Evolutionary conservation across 2,113 vertebrate species (phyloP).

Genomic region (Leiothrix lutea): DNA sequence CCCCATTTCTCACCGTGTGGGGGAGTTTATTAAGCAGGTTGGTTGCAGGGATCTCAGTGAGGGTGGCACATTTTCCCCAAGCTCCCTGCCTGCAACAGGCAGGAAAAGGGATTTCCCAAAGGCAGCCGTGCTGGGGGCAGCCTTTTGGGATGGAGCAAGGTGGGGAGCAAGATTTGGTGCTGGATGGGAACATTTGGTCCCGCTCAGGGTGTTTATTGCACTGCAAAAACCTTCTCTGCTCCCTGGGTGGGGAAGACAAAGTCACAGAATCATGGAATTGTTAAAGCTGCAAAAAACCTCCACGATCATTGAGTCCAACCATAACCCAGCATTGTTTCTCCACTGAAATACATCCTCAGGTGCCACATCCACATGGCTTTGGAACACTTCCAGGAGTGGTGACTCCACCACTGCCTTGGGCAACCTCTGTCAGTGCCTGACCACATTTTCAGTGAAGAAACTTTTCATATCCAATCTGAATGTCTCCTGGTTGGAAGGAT

Average conservation of each 20-base stretch:
- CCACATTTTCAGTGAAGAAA: background rate
- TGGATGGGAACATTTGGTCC: rapidly evolving
- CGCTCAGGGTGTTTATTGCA: background rate
- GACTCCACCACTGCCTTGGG: background rate
- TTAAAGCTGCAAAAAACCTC: background rate
- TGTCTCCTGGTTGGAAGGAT: background rate
- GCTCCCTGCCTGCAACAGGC: background rate
- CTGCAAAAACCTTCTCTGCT: background rate
- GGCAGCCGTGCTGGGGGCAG: background rate
- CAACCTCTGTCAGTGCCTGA: background rate
- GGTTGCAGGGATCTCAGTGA: rapidly evolving
- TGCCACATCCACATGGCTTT: background rate
- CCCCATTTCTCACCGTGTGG: background rate
- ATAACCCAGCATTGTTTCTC: no score
- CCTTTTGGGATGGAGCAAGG: background rate
- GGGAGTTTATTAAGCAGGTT: background rate
- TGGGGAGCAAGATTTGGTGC: background rate
- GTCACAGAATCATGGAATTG: background rate
- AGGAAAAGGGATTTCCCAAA: background rate
- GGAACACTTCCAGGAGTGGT: background rate
- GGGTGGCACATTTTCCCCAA: background rate
- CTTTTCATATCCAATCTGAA: rapidly evolving
- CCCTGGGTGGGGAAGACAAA: background rate
- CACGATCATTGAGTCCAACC: background rate
- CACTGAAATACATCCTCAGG: background rate